Conservation (phyloP, 2,113 vertebrate species). For the Thomomys bottae region DNA sequence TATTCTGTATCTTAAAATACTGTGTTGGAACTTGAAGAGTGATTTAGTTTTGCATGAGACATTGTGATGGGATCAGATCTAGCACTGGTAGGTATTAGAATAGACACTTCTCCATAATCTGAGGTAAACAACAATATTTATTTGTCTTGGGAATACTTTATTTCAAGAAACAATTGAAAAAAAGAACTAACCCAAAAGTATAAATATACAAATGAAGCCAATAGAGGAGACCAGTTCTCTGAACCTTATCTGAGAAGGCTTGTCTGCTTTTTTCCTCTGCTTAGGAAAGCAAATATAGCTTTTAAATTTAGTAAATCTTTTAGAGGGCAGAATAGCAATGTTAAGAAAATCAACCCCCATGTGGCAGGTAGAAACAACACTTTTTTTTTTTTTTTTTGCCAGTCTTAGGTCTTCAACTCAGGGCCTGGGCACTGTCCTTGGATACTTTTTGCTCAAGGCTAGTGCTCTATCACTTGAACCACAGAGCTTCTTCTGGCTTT, state of each 20-base stretch:
- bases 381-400: too few species aligned
- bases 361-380: not conserved
- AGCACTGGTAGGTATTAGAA: not conserved
- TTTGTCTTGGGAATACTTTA: slow-evolving; percentile 2
- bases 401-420: too few species aligned
- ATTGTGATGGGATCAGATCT: not conserved
- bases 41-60: not conserved
- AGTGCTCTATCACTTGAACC: too few species aligned
- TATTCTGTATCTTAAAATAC: not conserved
- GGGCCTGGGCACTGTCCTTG: too few species aligned
- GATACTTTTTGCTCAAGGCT: too few species aligned
- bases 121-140: not conserved
- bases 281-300: not conserved
- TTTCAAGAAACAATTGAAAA: not conserved
- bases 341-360: not conserved
- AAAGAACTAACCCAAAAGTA: not conserved
- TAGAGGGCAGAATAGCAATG: slow-evolving; percentile 8
- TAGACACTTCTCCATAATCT: not conserved
- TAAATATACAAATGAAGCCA: not conserved
- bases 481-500: too few species aligned
- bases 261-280: not conserved
- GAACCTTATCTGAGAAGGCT: not conserved
- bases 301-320: slow-evolving; percentile 37
- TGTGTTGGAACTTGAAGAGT: not conserved
- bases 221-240: not conserved